Base-by-base conservation (phyloP, 1,140 invertebrate genomes). In the Euura saliciscinereae region DNA sequence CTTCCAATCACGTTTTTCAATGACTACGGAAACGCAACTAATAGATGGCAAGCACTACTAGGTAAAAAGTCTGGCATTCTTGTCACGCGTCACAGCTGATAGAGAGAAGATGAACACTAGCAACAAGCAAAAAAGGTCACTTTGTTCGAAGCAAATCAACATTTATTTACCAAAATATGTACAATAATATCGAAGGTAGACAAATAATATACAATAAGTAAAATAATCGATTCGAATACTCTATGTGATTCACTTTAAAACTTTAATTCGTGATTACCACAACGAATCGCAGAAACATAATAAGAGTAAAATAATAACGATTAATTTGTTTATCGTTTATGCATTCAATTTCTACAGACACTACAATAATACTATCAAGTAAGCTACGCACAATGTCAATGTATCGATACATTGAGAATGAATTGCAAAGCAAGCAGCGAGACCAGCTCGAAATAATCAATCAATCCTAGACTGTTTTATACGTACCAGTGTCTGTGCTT, bases 401-500 rank as follows among this genome's bases (percentile, higher is more conserved):
- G 42, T 44, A 42, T 28, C 71, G 65, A 73, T 71, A 73, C 6
- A 44, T 65, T 71, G 59, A 66, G 43, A 42, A 10, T 8, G 44
- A 5, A 66, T 28, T 68, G 28, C 6, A 73, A 4, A 64, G 45
- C 66, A 43, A 42, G 64, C 72, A 69, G 42, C 69, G 45, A 66
- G 70, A 10, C 68, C 65, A 43, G 67, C 68, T 45, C 59, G 59
- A 43, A 11, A 45, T 44, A 66, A 44, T 71, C 43, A 66, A 72
- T 72, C 13, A n/a, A 6, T 3, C 13, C 51, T 59, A 59, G 51
- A 59, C 51, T 11, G 13, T 6, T 45, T 71, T 44, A 28, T 44
- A 72, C 73, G 78, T 82, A 89, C 89, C 86, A 79, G 88, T 88
- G 65, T 90, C 90, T 4, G 86, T 88, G 76, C 87, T 89, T 72